Conservation (phyloP, 2,888 invertebrate genomes). For the Phrixothrix hirtus region DNA sequence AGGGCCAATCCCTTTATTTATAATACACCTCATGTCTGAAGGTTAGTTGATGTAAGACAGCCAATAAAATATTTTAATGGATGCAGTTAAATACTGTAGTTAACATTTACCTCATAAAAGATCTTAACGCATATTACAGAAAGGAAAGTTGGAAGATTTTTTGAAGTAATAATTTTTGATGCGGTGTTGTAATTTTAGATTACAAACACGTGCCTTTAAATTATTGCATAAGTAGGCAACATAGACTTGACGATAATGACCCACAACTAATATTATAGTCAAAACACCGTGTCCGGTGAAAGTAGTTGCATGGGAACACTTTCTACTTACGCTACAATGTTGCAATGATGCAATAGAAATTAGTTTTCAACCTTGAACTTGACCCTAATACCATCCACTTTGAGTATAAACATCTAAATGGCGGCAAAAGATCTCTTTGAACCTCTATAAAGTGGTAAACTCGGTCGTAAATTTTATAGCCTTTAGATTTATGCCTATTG, state of each 20-base stretch:
- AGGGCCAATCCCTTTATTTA: slow-evolving; percentile 23
- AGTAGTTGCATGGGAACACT: slow-evolving; percentile 29
- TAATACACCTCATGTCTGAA: slow-evolving; percentile 13
- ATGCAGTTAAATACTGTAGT: no score
- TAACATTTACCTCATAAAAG: no score
- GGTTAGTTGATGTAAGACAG: no score
- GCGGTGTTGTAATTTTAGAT: slow-evolving; percentile 5
- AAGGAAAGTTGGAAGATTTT: no score
- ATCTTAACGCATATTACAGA: no score
- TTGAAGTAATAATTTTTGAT: no score
- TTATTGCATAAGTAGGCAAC: slow-evolving; percentile 18
- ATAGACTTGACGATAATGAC: slow-evolving; percentile 35
- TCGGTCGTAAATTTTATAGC: neutral
- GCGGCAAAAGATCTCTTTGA: no score
- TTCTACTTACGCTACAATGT: slow-evolving; percentile 24
- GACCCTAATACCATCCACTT: slow-evolving; percentile 21
- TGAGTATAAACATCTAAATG: no score
- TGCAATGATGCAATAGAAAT: slow-evolving; percentile 24
- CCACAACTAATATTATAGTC: slow-evolving; percentile 35
- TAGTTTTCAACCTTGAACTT: slow-evolving; percentile 25
- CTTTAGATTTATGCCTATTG: neutral
- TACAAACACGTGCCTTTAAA: slow-evolving; percentile 20
- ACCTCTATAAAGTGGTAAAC: no score
- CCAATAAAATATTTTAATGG: no score
- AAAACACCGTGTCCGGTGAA: slow-evolving; percentile 31